Evolutionary conservation across 2,888 invertebrate species (phyloP), one percentile per base, ranked within the genome.

Genomic region (Hemistola chrysoprasaria): DNA sequence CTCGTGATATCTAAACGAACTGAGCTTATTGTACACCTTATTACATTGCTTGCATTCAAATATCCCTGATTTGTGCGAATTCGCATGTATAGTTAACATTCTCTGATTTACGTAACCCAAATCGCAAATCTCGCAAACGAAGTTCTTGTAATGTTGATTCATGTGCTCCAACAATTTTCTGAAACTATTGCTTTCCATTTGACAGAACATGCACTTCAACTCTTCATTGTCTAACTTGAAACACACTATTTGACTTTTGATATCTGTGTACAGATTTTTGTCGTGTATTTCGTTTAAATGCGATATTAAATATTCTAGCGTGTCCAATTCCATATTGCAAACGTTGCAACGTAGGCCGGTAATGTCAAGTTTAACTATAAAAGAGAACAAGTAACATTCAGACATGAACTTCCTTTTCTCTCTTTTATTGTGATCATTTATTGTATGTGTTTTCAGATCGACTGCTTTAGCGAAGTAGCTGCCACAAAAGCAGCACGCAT

Each of bases 21-120:
- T 65, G 21, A 71, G 67, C 0, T 80, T 87, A 8, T 84, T 71
- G 48, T 90, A 90, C 0, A 77, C 63, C 54, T 90, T 89, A 0
- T 73, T 55, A 41, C 90, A 90, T 27, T 61, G 70, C 0, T 65
- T 63, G 34, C 90, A 90, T 9, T 62, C 56, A 26, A 71, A 74
- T 0, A 50, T 53, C 0, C 82, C 83, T 5, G 30, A 67, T 41
- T 62, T 65, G 30, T 83, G 82, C 8, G 67, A 51, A 8, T 70
- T 65, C 8, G 61, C 53, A 33, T 84, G 83, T 0, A 62, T 55
- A 8, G 63, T 61, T 1, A 73, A 37, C 42, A 65, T 65, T 3
- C 63, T 50, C 22, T 60, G 58, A 21, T 65, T 76, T 0, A 78
- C 65, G 8, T 73, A 80, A 0, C 75, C 73, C 0, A 62, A 49